Conservation (phyloP, 2,888 invertebrate genomes). For the Dryococelus australis region DNA sequence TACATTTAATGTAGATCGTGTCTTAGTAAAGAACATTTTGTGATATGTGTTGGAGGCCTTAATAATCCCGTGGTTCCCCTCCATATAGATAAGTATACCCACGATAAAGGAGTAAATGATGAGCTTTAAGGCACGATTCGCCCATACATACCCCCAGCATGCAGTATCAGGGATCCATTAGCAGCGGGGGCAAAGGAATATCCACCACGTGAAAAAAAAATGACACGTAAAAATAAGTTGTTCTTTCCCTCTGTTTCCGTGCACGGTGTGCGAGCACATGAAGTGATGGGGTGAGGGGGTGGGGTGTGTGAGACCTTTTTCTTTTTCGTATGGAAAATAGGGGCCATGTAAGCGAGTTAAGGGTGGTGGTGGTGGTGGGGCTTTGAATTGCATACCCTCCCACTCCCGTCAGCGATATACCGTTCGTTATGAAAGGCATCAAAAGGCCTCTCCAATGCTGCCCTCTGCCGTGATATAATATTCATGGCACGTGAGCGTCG, state of each 20-base stretch:
- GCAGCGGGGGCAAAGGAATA: neutral
- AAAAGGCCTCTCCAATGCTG: neutral
- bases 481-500: neutral
- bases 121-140: no score
- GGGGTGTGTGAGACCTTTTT: no score
- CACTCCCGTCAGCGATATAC: neutral
- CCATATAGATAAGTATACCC: no score
- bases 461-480: neutral
- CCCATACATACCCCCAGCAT: no score
- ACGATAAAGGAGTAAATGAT: no score
- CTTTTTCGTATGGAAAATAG: neutral
- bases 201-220: neutral
- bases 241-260: neutral
- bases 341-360: neutral
- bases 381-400: neutral
- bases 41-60: no score
- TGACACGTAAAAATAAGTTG: neutral
- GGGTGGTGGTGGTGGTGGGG: neutral
- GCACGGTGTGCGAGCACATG: neutral
- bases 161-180: no score
- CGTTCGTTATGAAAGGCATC: conserved; percentile 11
- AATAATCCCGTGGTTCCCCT: no score
- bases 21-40: no score
- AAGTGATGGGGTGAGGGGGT: no score
- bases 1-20: no score